phyloP scores from a whole-genome alignment of 2,113 vertebrate species.

The Rhinopomastus cyanomelas region DNA sequence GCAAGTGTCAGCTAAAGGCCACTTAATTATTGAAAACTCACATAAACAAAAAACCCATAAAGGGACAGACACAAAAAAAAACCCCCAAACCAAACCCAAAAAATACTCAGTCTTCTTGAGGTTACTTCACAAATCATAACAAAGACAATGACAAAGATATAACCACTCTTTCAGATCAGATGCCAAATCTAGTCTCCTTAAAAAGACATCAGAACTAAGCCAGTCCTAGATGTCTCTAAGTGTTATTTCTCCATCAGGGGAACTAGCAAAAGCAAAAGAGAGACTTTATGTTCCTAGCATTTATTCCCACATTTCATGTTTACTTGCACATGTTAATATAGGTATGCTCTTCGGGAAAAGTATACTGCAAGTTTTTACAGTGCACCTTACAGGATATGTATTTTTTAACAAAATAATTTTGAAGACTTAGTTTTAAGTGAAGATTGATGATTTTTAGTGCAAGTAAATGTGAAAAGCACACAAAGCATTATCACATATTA shows the following conservation, averaged over 20 bases:
- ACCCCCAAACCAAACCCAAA: background rate
- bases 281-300: background rate
- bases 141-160: background rate
- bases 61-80: background rate
- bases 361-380: background rate
- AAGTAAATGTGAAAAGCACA: background rate
- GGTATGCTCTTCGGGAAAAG: background rate
- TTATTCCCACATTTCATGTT: background rate
- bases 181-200: background rate
- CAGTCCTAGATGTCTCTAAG: background rate
- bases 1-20: conserved; percentile 22
- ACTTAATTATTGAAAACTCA: conserved; percentile 38
- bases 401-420: background rate
- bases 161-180: background rate
- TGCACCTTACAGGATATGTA: no score
- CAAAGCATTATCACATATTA: background rate
- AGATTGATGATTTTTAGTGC: background rate
- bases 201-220: background rate
- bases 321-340: background rate
- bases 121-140: background rate
- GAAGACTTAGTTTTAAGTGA: background rate
- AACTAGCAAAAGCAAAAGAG: background rate
- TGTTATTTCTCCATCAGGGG: background rate
- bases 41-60: background rate
- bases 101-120: background rate